Percentiles rank a stretch among this genome's conserved stretches.
These are phyloP conservation scores for Dipodomys merriami DNA, from an alignment of 2,113 vertebrate species.

Conservation along the genomic window DNA sequence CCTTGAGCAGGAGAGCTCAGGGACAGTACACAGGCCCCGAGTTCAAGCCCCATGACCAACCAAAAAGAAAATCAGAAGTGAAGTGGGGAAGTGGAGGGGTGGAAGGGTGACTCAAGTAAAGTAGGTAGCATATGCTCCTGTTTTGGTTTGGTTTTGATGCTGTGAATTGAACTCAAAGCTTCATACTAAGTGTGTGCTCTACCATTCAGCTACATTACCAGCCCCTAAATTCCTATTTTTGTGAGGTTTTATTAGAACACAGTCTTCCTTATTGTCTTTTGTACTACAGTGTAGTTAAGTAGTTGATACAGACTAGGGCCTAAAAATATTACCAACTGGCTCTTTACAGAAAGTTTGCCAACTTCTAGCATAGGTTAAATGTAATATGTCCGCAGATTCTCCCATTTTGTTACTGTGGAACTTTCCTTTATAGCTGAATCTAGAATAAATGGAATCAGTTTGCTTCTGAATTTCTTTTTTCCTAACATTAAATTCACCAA, in stretches of 20 bases:
- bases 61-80: too few relatives aligned
- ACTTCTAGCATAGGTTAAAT: not conserved
- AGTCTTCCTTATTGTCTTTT: not conserved
- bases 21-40: too few relatives aligned
- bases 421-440: not conserved
- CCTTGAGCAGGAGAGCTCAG: too few relatives aligned
- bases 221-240: not conserved
- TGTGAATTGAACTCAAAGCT: not conserved
- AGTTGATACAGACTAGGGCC: not conserved
- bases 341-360: not conserved
- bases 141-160: not conserved
- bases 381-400: not conserved
- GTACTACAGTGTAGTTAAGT: not conserved
- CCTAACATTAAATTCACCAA: not conserved
- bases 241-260: not conserved
- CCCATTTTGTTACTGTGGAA: not conserved
- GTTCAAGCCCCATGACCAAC: too few relatives aligned
- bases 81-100: not conserved
- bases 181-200: not conserved
- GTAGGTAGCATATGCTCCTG: not conserved
- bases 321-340: not conserved
- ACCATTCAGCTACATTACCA: not conserved
- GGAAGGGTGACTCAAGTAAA: constrained; percentile 6
- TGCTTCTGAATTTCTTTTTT: not conserved
- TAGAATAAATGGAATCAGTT: not conserved